Conservation (phyloP, 2,888 invertebrate genomes). For the Platycheirus albimanus region DNA sequence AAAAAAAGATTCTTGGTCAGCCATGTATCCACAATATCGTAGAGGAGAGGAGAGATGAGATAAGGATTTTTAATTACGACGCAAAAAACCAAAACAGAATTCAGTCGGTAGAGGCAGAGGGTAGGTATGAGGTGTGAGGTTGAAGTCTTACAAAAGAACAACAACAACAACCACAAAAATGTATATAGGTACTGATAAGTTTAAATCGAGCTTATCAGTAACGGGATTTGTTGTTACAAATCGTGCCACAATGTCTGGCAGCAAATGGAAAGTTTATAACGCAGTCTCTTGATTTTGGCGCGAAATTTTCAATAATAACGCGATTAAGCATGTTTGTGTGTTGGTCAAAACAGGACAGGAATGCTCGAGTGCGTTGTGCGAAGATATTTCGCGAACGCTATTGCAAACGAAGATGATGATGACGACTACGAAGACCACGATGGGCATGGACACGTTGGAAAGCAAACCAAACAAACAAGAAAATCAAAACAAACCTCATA, state of each 20-base stretch:
- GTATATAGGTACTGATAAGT: constrained; percentile 15
- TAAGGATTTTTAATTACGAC: constrained; percentile 23
- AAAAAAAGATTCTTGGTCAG: constrained; percentile 9
- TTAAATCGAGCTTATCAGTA: constrained; percentile 24
- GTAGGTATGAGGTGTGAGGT: too few relatives aligned
- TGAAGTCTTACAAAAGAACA: too few relatives aligned
- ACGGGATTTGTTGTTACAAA: neutral
- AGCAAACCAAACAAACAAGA: constrained; percentile 56
- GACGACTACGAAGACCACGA: constrained; percentile 45
- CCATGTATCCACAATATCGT: neutral
- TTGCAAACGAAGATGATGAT: neutral
- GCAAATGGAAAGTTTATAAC: constrained; percentile 31
- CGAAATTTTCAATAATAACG: constrained; percentile 43
- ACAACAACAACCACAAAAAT: too few relatives aligned
- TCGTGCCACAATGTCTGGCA: constrained; percentile 43
- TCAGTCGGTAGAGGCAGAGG: neutral
- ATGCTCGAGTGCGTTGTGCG: neutral
- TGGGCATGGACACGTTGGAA: too few relatives aligned
- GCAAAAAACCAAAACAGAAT: constrained; percentile 17
- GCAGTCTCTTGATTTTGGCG: constrained; percentile 33
- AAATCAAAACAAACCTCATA: constrained; percentile 60
- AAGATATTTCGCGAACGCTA: neutral
- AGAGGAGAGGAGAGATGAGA: too few relatives aligned
- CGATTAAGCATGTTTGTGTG: constrained; percentile 36
- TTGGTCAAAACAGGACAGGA: constrained; percentile 1